phyloP scores from a whole-genome alignment of 2,113 vertebrate genomes.

The Paramisgurnus dabryanus region DNA sequence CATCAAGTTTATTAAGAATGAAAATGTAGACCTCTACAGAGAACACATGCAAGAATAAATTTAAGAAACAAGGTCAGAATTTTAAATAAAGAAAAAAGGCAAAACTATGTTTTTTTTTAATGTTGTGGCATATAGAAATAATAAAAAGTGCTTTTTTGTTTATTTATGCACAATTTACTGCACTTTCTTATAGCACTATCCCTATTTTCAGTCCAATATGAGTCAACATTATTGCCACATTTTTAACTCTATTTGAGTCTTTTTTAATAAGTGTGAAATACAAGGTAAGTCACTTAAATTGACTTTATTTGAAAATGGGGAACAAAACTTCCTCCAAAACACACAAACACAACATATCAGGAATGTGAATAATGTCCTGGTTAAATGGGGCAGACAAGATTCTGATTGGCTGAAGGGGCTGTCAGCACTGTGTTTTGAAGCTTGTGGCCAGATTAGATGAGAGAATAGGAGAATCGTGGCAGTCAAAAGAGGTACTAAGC shows the following conservation, averaged over 20 bases:
- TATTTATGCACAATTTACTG: too few relatives aligned
- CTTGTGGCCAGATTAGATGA: slow-evolving; percentile 37
- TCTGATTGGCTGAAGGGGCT: slow-evolving; percentile 47
- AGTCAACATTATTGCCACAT: neutral
- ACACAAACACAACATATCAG: slow-evolving; percentile 11
- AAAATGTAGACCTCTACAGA: too few relatives aligned
- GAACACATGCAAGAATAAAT: too few relatives aligned
- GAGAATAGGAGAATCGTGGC: slow-evolving; percentile 15
- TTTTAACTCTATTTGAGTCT: too few relatives aligned
- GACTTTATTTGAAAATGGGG: neutral
- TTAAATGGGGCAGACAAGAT: slow-evolving; percentile 9
- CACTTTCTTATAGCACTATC: too few relatives aligned
- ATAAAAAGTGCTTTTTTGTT: too few relatives aligned
- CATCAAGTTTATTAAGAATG: too few relatives aligned
- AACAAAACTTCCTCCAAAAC: neutral
- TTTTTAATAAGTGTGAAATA: too few relatives aligned
- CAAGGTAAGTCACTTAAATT: neutral
- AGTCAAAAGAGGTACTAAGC: slow-evolving; percentile 31
- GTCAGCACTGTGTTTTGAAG: slow-evolving; percentile 44
- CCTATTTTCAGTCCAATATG: neutral
- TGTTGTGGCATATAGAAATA: too few relatives aligned
- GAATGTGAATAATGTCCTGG: slow-evolving; percentile 28
- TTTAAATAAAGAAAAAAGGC: too few relatives aligned
- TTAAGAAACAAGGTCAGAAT: too few relatives aligned
- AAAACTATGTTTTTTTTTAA: too few relatives aligned